A percentile compares a stretch with the other conserved stretches of the same genome.
Evolutionary conservation across 2,888 invertebrate species (phyloP).

Genomic region (Callimorpha dominula): DNA sequence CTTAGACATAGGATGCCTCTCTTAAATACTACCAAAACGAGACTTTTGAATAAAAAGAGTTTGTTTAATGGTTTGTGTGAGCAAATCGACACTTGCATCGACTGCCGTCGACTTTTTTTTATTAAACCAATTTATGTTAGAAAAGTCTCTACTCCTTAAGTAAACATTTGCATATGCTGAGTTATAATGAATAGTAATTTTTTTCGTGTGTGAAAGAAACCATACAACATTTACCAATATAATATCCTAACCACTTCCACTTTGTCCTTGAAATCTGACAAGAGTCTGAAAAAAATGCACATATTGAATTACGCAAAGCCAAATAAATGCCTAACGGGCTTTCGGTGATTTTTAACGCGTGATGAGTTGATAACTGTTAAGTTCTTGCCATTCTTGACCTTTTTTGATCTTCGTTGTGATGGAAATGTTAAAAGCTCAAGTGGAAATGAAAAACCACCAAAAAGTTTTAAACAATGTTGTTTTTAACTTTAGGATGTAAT

Average conservation of each 20-base stretch:
- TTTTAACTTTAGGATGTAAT: no score
- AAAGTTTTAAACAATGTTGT: no score
- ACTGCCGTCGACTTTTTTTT: no score
- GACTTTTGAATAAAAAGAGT: no score
- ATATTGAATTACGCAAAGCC: conserved; percentile 70
- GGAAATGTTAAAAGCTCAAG: no score
- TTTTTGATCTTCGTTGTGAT: no score
- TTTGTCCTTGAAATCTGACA: conserved; percentile 63
- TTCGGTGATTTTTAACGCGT: conserved; percentile 21
- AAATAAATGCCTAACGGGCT: conserved; percentile 60
- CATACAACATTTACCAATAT: conserved; percentile 58
- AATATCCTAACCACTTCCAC: conserved; percentile 70
- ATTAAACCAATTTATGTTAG: neutral
- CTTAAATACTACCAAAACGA: no score
- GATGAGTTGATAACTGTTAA: neutral
- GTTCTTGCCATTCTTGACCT: neutral
- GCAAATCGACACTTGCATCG: no score
- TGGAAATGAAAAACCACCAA: no score
- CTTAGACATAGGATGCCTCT: no score
- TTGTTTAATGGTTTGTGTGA: no score
- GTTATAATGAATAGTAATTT: neutral
- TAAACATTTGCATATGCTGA: neutral
- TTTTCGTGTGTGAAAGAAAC: conserved; percentile 61
- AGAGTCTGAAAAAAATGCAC: conserved; percentile 51
- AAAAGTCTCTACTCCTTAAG: neutral